Percentiles rank a stretch among this genome's conserved stretches.
Evolutionary conservation across 2,113 vertebrate genomes (phyloP).

Genomic region (Dromiciops gliroides): DNA sequence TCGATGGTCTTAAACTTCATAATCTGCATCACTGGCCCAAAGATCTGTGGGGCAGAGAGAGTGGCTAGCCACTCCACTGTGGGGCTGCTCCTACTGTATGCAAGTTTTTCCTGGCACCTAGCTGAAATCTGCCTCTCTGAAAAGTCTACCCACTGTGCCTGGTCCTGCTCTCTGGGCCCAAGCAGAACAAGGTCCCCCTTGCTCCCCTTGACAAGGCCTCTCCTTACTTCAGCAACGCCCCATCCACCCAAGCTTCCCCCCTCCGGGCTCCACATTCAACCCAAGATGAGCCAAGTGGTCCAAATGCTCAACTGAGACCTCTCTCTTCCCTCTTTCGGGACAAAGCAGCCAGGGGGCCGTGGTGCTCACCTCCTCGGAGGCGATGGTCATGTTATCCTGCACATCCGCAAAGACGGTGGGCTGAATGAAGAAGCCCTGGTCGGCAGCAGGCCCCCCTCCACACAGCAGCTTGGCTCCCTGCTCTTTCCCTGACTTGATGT

Average conservation of each 20-base stretch:
- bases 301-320: not conserved
- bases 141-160: rapidly evolving
- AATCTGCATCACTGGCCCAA: constrained; percentile 99
- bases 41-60: constrained; percentile 87
- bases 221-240: too few species aligned
- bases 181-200: not conserved
- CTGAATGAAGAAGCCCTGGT: constrained; percentile 97
- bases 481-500: constrained; percentile 90
- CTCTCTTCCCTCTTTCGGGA: not conserved
- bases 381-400: constrained; percentile 95
- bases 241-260: too few species aligned
- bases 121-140: too few species aligned
- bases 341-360: not conserved
- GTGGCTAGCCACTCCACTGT: not conserved
- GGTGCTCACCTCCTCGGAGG: constrained; percentile 92
- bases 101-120: too few species aligned
- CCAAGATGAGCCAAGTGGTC: not conserved
- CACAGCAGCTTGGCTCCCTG: constrained; percentile 96
- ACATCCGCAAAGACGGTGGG: constrained; percentile 96
- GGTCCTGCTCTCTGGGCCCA: not conserved
- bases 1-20: constrained; percentile 95
- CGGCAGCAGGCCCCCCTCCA: constrained; percentile 91
- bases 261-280: not conserved
- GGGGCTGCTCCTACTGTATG: not conserved
- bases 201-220: not conserved